These are phyloP conservation scores for Podiceps cristatus DNA, from an alignment of 2,113 vertebrate genomes.

Conservation along the genomic window DNA sequence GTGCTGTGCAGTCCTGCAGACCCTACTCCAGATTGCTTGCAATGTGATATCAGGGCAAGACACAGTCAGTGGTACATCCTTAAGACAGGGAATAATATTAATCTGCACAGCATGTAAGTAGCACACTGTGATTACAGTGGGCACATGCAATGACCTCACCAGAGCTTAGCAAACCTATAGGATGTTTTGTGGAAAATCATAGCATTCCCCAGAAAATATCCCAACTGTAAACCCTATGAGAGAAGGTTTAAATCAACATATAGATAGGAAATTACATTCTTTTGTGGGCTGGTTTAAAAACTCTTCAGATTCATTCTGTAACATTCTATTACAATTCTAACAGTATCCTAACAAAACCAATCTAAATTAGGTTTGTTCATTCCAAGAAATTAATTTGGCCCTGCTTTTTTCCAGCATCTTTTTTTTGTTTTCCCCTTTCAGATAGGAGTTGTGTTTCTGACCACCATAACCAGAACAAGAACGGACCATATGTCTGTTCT, in stretches of 20 bases:
- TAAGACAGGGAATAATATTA: not conserved
- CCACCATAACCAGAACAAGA: not conserved
- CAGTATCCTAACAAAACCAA: not conserved
- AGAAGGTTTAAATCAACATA: not conserved
- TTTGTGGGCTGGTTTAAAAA: not conserved
- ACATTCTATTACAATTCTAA: not conserved
- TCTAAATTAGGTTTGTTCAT: not conserved
- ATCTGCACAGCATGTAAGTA: not conserved
- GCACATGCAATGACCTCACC: not conserved
- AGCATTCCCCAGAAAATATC: not conserved
- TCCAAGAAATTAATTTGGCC: not conserved
- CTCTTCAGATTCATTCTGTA: not conserved
- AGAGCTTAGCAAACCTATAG: not conserved
- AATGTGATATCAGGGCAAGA: not conserved
- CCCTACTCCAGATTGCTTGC: not conserved
- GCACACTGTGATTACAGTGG: not conserved
- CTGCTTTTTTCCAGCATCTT: not conserved
- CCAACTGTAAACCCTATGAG: not conserved
- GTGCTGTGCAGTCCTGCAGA: not conserved
- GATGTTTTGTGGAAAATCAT: not conserved
- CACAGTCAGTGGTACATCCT: accelerated
- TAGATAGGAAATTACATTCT: not conserved
- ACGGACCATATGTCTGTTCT: not conserved
- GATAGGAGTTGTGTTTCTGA: not conserved
- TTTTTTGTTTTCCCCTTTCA: not conserved